phyloP scores from a whole-genome alignment of 2,888 invertebrate species.

The Xestoiulus laeticollis region DNA sequence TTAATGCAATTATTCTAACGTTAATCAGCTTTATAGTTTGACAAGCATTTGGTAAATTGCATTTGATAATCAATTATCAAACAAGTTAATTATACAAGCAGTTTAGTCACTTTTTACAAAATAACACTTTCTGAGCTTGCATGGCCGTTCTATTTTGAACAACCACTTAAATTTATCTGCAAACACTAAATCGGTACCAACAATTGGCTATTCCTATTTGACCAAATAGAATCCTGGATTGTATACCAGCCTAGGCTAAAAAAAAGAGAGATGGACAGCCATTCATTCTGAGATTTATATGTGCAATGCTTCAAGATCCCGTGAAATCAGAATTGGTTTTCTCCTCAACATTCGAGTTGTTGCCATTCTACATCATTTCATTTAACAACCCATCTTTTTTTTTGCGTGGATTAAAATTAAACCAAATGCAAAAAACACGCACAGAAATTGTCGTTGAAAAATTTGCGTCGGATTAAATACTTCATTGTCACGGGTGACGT shows the following conservation, averaged over 20 bases:
- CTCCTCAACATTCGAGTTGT: background rate
- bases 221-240: background rate
- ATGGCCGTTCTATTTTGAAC: too few relatives aligned
- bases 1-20: too few relatives aligned
- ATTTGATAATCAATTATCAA: too few relatives aligned
- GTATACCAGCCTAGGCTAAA: background rate
- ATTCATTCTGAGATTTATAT: too few relatives aligned
- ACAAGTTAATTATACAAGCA: too few relatives aligned
- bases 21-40: too few relatives aligned
- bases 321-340: too few relatives aligned
- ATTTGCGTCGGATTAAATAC: constrained; percentile 19
- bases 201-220: background rate
- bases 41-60: too few relatives aligned
- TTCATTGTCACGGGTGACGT: constrained; percentile 39
- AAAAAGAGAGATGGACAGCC: background rate
- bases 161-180: background rate
- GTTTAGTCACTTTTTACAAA: too few relatives aligned
- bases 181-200: too few relatives aligned
- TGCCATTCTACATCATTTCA: background rate
- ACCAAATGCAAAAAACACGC: constrained; percentile 11
- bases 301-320: too few relatives aligned
- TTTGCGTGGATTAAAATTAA: constrained; percentile 25
- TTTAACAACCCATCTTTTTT: constrained; percentile 5
- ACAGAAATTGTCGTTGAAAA: background rate
- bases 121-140: too few relatives aligned